Conservation (phyloP, 2,888 invertebrate species). For the Agrypnus murinus region DNA sequence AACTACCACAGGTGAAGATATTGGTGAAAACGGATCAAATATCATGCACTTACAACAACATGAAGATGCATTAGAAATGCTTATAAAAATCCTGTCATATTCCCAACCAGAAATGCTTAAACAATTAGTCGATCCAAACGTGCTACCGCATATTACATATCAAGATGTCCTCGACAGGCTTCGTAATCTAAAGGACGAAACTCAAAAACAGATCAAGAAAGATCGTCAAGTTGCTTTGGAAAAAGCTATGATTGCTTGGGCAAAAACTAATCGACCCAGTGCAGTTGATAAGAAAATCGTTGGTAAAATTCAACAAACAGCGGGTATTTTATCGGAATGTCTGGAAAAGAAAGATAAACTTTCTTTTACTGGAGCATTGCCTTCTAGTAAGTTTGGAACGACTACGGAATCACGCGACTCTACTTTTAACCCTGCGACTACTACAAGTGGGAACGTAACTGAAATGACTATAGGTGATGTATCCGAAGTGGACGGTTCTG, state of each 20-base stretch:
- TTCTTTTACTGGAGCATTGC: too few species aligned
- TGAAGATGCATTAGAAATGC: slow-evolving; percentile 50
- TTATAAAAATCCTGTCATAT: slow-evolving; percentile 60
- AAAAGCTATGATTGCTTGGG: slow-evolving; percentile 62
- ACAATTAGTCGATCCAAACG: slow-evolving; percentile 50
- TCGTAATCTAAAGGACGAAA: slow-evolving; percentile 52
- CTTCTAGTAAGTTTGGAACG: too few species aligned
- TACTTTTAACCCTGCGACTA: too few species aligned
- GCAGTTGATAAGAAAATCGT: slow-evolving; percentile 58
- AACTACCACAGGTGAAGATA: not conserved
- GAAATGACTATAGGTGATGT: slow-evolving; percentile 1
- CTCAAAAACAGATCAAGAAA: slow-evolving; percentile 17
- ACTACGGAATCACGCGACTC: too few species aligned
- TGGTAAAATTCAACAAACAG: slow-evolving; percentile 62
- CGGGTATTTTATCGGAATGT: slow-evolving; percentile 58
- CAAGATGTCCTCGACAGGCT: slow-evolving; percentile 59
- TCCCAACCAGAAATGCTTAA: slow-evolving; percentile 54
- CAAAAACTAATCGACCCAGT: slow-evolving; percentile 59
- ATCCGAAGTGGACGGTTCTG: slow-evolving; percentile 26
- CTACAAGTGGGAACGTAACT: not conserved
- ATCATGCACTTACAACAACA: not conserved
- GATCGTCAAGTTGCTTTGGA: slow-evolving; percentile 52
- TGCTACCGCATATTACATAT: slow-evolving; percentile 58
- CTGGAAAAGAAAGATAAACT: slow-evolving; percentile 44
- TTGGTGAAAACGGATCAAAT: not conserved